Evolutionary conservation across 2,888 invertebrate genomes (phyloP).

Genomic region (Hydrotaea diabolus): DNA sequence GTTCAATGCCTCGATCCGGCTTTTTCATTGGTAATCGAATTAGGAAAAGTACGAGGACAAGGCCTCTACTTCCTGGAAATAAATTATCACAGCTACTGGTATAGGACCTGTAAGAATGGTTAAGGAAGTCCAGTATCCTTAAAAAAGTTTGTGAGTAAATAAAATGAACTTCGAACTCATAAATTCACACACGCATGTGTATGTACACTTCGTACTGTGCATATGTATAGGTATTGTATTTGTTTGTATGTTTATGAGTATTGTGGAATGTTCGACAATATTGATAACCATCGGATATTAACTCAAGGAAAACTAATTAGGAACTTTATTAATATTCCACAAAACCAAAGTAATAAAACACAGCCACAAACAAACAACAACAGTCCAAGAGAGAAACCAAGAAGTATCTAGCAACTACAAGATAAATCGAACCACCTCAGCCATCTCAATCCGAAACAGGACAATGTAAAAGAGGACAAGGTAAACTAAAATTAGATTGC

Average conservation of each 20-base stretch:
- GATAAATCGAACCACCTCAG: constrained; percentile 18
- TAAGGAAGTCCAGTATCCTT: too few species aligned
- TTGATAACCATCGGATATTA: constrained; percentile 31
- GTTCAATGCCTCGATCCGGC: not conserved
- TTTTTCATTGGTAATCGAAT: not conserved
- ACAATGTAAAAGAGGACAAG: constrained; percentile 64
- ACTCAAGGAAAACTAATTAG: constrained; percentile 48
- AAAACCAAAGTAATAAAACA: constrained; percentile 36
- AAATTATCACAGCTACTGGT: too few species aligned
- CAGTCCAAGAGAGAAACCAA: not conserved
- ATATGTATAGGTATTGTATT: too few species aligned
- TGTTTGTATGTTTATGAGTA: not conserved
- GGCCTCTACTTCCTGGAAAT: not conserved
- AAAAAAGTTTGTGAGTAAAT: too few species aligned
- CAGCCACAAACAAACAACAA: constrained; percentile 28
- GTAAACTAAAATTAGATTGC: constrained; percentile 65
- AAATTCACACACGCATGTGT: not conserved
- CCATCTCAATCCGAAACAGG: constrained; percentile 25
- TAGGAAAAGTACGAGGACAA: too few species aligned
- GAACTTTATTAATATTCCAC: constrained; percentile 40
- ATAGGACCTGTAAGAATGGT: too few species aligned
- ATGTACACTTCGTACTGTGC: too few species aligned
- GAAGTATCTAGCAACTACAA: not conserved
- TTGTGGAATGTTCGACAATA: not conserved
- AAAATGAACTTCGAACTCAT: too few species aligned